These are phyloP conservation scores for Chromobotia macracanthus DNA, from an alignment of 2,797 vertebrate genomes.

Conservation along the genomic window DNA sequence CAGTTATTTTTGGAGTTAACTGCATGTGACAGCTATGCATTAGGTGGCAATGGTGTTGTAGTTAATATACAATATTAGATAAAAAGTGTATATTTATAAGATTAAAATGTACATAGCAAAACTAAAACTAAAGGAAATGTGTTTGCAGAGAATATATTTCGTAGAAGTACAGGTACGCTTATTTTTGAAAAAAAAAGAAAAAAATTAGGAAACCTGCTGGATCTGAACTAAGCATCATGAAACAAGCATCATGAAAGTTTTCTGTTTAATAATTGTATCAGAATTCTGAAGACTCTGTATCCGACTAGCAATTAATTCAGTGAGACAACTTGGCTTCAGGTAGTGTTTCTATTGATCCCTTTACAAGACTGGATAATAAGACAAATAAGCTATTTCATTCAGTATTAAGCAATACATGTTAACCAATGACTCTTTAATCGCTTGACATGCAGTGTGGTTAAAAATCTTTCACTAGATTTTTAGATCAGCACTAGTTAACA, in stretches of 20 bases:
- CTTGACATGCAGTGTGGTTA: slow-evolving; percentile 30
- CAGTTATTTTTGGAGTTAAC: too few relatives aligned
- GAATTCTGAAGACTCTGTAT: slow-evolving; percentile 59
- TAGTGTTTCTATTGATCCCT: slow-evolving; percentile 65
- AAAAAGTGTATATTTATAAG: too few relatives aligned
- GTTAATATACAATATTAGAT: too few relatives aligned
- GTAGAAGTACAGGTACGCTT: too few relatives aligned
- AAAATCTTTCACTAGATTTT: slow-evolving; percentile 33
- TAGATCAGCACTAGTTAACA: slow-evolving; percentile 10
- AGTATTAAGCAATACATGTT: slow-evolving; percentile 55
- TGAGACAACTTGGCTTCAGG: slow-evolving; percentile 64
- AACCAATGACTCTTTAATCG: slow-evolving; percentile 48
- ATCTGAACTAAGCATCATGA: slow-evolving; percentile 31
- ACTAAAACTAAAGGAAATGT: too few relatives aligned
- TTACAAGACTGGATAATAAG: slow-evolving; percentile 54
- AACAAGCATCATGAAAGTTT: slow-evolving; percentile 51
- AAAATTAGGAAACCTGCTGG: background rate
- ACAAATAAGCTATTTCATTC: slow-evolving; percentile 61
- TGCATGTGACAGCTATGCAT: too few relatives aligned
- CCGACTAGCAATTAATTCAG: slow-evolving; percentile 66
- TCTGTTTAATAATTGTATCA: slow-evolving; percentile 61
- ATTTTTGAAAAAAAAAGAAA: too few relatives aligned
- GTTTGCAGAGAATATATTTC: too few relatives aligned
- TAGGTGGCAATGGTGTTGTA: too few relatives aligned
- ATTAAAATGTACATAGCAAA: too few relatives aligned